Base-by-base conservation (phyloP, 2,113 vertebrate genomes). In the Bubo blakistoni region DNA sequence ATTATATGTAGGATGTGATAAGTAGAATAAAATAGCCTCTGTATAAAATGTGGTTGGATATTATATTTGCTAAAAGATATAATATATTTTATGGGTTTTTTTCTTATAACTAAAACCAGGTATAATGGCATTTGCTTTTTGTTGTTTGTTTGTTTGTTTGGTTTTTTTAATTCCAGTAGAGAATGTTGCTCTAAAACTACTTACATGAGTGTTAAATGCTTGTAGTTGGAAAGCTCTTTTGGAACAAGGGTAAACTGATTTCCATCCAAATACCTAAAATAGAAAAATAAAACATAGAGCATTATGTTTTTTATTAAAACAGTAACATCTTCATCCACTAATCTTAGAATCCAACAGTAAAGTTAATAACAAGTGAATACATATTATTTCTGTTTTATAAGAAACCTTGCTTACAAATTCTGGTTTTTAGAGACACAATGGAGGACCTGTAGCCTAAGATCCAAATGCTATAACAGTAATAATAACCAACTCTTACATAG, bases 201-300 rank as follows among this genome's bases (percentile, higher is more conserved):
- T 98, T 98, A 99, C 99, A 99, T 99, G 76, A 99, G 99, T 46
- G 99, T 99, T 97, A 99, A 98, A 96, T 99, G 99, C 97, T 99
- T 99, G 97, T 99, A 99, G 98, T 99, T 98, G 79, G 99, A 99
- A 96, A 99, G 99, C 91, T 99, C 99, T 98, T 98, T 98, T 34
- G 99, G 99, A 97, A 99, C 98, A 96, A 99, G 98, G 13, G 98
- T 99, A 97, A 99, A 99, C 74, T 99, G 99, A 97, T 99, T 99
- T 95, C 99, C 99, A 98, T 99, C 99, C 98, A 99, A 98, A 98
- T 99, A 99, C 76, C 99, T 99, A 95, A 59, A 97, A 81, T 6
- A 94, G 82, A 93, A 93, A 96, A 82, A 87, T 42, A 91, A 86
- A 96, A 86, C 18, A 96, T 12, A 95, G 1, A 85, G 2, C 20